A percentile compares a stretch with the other conserved stretches of the same genome.
phyloP scores from a whole-genome alignment of 2,888 invertebrate genomes.

The Hymenopus coronatus region DNA sequence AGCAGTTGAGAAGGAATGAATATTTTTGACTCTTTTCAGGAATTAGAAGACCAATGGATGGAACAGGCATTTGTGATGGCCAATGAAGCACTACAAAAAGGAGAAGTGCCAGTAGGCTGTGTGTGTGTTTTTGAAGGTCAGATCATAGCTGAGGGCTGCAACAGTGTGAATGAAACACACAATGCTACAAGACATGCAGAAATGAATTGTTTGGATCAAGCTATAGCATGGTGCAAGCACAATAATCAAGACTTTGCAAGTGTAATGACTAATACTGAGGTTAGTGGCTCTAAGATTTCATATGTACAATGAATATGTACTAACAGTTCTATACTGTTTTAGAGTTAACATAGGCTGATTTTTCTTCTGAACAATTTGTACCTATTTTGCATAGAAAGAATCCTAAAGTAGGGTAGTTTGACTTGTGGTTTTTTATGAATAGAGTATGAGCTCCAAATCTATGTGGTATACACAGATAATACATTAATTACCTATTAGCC shows the following conservation, averaged over 20 bases:
- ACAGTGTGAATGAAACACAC: slow-evolving; percentile 85
- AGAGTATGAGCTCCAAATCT: no score
- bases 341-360: no score
- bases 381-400: no score
- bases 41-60: slow-evolving; percentile 58
- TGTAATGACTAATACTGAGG: slow-evolving; percentile 63
- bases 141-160: slow-evolving; percentile 79
- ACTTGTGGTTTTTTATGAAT: no score
- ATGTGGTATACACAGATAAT: no score
- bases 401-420: no score
- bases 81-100: slow-evolving; percentile 67
- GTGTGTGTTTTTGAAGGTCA: slow-evolving; percentile 72
- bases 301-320: no score
- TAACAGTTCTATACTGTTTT: no score
- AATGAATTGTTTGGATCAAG: slow-evolving; percentile 87
- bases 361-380: no score
- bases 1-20: no score
- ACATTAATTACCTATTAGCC: no score
- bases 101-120: slow-evolving; percentile 98
- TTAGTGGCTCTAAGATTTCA: slow-evolving; percentile 47
- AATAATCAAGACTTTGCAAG: slow-evolving; percentile 54
- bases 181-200: slow-evolving; percentile 97
- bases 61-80: slow-evolving; percentile 73
- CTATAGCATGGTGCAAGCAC: slow-evolving; percentile 60
- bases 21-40: background rate